These are phyloP conservation scores for Piezodorus guildinii DNA, from an alignment of 1,140 invertebrate genomes.

Conservation along the genomic window DNA sequence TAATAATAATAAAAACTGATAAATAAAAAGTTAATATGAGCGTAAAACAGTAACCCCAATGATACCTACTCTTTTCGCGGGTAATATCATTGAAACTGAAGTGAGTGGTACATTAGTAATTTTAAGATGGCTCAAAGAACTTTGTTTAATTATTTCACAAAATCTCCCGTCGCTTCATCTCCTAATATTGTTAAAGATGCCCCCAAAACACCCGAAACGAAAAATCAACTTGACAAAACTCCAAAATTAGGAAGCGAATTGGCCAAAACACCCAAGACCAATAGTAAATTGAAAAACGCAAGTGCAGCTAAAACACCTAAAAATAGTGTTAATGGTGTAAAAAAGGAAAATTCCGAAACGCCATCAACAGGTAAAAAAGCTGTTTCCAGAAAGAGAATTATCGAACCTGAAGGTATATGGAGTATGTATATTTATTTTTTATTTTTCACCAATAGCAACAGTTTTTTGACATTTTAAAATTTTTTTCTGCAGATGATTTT, in stretches of 20 bases:
- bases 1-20: too few species aligned
- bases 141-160: constrained; percentile 29
- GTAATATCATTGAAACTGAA: too few species aligned
- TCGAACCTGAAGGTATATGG: not conserved
- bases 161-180: constrained; percentile 3
- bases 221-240: not conserved
- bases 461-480: not conserved
- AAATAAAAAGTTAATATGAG: too few species aligned
- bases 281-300: too few species aligned
- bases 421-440: not conserved
- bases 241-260: not conserved
- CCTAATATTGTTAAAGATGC: not conserved
- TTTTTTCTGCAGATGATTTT: constrained; percentile 6
- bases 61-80: too few species aligned
- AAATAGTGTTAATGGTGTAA: too few species aligned
- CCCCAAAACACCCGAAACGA: not conserved
- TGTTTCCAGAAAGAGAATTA: constrained; percentile 7
- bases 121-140: constrained; percentile 27
- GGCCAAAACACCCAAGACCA: too few species aligned
- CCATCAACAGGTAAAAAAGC: not conserved
- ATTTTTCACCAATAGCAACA: not conserved
- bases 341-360: too few species aligned
- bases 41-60: too few species aligned
- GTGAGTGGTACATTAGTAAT: too few species aligned
- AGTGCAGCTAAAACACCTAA: too few species aligned